Evolutionary conservation across 2,113 vertebrate species (phyloP).

Genomic region (Glaucomys volans): DNA sequence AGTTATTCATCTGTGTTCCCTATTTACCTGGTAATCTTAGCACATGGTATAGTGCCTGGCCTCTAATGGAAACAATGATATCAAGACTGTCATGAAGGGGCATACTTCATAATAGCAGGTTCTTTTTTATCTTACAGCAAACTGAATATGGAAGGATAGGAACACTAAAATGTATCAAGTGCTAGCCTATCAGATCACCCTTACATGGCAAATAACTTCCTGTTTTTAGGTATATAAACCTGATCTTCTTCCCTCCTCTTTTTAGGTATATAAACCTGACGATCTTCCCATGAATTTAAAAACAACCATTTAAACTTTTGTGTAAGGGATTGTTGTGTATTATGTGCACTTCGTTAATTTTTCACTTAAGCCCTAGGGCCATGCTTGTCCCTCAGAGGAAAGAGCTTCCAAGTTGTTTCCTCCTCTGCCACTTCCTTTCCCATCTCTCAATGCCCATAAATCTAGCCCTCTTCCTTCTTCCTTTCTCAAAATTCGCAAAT

Average conservation of each 20-base stretch:
- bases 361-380: background rate
- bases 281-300: background rate
- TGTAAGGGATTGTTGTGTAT: background rate
- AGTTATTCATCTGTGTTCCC: background rate
- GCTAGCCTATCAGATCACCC: background rate
- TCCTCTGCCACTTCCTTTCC: background rate
- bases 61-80: background rate
- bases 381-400: background rate
- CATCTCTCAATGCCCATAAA: background rate
- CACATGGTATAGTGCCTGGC: background rate
- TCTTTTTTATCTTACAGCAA: background rate
- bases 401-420: background rate
- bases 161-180: background rate
- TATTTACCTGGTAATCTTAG: background rate
- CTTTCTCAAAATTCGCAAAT: background rate
- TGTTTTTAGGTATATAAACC: background rate
- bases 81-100: background rate
- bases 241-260: background rate
- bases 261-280: background rate
- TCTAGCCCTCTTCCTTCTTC: background rate
- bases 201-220: background rate
- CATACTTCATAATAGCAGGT: background rate
- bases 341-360: background rate
- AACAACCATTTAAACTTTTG: background rate
- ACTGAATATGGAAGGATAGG: too few species aligned